Evolutionary conservation across 2,113 vertebrate genomes (phyloP).

Genomic region (Psilopogon haemacephalus): DNA sequence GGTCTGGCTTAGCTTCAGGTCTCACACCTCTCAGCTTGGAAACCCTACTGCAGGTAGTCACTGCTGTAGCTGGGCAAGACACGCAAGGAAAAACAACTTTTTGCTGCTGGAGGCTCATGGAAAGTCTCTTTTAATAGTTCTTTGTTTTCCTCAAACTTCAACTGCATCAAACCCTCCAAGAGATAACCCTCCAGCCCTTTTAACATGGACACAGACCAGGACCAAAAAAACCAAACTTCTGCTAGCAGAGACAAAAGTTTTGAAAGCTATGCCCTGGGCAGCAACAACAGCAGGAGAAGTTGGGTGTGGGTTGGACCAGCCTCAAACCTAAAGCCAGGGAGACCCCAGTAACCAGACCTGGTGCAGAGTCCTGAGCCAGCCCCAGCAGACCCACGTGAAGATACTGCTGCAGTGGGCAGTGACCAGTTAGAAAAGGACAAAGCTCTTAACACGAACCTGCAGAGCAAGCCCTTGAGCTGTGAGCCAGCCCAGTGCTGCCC

Average conservation of each 20-base stretch:
- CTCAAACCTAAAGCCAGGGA: not conserved
- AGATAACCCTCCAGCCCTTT: not conserved
- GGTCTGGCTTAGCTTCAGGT: not conserved
- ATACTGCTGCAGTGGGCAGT: not conserved
- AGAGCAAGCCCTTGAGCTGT: not conserved
- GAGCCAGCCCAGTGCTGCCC: not conserved
- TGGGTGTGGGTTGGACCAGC: not conserved
- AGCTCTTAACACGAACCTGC: not conserved
- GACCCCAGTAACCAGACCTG: not conserved
- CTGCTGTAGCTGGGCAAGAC: not conserved
- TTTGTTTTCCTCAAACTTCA: not conserved
- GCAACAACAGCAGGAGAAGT: not conserved
- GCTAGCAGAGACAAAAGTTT: not conserved
- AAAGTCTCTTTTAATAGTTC: not conserved
- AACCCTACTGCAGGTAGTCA: not conserved
- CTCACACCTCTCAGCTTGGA: not conserved
- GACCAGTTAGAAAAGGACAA: not conserved
- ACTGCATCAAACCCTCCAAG: not conserved
- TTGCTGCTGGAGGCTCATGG: not conserved
- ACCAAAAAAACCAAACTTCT: not conserved
- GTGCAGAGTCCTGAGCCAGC: not conserved
- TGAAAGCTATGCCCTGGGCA: not conserved
- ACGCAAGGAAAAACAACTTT: accelerated
- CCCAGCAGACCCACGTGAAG: not conserved
- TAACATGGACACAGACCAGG: not conserved